Base-by-base conservation (phyloP, 2,888 invertebrate species). In the Mythimna pallens region DNA sequence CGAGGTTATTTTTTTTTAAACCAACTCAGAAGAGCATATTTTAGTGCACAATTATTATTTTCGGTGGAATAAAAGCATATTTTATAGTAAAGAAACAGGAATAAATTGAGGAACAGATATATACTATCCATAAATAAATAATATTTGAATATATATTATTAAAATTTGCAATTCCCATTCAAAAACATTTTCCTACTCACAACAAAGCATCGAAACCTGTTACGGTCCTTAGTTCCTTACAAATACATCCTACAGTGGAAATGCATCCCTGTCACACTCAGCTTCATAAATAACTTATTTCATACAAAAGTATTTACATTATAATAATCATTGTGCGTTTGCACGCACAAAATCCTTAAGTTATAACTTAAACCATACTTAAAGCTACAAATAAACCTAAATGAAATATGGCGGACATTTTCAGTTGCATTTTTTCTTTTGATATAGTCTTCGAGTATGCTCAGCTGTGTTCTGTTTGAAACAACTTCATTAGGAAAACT, bases 391-490 rank as follows among this genome's bases (percentile, higher is more conserved):
- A 55, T 65, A 55, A 57, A 54, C 43, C 2, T 54, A 66, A 40
- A 22, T 43, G 50, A 17, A 40, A 73, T 76, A 77, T 77, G 77
- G 77, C 75, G 66, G 65, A 47, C 4, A 22, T 43, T 58, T 61
- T 73, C 34, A 80, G 75, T 77, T 80, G 80, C 80, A 77, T 80
- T 79, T 59, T 10, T 79, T 59, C 8, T 17, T 55, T 25, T 25
- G n/a, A 25, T 14, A 14, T 25, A 6, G 7, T 14, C 12, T 22
- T 52, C 50, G 20, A 8, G 22, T 25, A 12, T 22, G 54, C 22
- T 55, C 7, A 55, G 14, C 12, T 14, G 25, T 55, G 14, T 22
- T 54, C 9, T 22, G 2, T 54, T 25, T 22, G 22, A 22, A 22
- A 22, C 10, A 22, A n/a, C 20, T 20, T 3, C 14, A 2, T 7